Conservation (phyloP, 2,113 vertebrate genomes). For the Equus quagga region DNA sequence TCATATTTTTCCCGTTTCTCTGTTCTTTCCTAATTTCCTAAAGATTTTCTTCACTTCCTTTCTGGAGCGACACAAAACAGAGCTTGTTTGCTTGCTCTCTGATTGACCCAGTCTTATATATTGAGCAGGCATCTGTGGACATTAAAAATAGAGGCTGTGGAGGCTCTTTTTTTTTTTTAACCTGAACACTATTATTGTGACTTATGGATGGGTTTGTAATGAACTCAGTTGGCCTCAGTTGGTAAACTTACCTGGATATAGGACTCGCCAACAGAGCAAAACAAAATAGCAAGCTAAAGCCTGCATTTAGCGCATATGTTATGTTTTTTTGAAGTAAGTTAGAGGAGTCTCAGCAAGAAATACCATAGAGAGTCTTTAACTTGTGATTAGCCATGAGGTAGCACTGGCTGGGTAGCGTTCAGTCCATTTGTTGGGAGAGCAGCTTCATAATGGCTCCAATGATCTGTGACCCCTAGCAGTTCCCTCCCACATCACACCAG, state of each 20-base stretch:
- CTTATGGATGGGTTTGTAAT: not conserved
- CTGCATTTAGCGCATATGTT: not conserved
- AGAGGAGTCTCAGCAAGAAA: not conserved
- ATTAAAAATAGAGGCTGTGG: not conserved
- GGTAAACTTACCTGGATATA: not conserved
- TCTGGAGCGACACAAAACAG: not conserved
- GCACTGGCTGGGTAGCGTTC: not conserved
- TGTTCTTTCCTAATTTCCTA: slow-evolving; percentile 12
- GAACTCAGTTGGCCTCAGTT: not conserved
- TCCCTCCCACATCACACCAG: not conserved
- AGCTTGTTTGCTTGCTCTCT: not conserved
- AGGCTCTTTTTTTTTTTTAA: not conserved
- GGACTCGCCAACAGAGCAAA: not conserved
- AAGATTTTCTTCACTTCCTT: slow-evolving; percentile 9
- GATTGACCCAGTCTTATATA: not conserved
- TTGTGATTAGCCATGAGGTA: not conserved
- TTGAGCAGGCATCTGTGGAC: not conserved
- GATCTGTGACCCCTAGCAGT: not conserved
- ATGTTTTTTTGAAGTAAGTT: not conserved
- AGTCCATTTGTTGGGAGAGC: not conserved
- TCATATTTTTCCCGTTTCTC: not conserved
- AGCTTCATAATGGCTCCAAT: not conserved
- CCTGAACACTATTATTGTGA: not conserved
- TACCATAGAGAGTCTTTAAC: not conserved
- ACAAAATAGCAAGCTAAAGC: not conserved